Base-by-base conservation (phyloP, 2,113 vertebrate genomes). In the Glareola pratincola region DNA sequence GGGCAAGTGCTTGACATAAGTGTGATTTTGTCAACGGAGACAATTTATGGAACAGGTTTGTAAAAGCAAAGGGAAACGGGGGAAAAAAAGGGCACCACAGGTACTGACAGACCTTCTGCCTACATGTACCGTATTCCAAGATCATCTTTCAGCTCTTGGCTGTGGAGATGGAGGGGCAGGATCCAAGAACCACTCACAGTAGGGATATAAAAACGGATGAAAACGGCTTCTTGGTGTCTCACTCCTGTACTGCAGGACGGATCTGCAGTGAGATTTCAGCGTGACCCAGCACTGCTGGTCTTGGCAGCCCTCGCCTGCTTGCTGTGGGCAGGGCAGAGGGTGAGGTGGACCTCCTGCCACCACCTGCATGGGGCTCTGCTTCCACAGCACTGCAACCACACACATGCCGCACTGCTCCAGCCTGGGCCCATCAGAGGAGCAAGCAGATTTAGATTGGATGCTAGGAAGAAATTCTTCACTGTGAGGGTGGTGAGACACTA, bases 401-500 rank as follows among this genome's bases (percentile, higher is more conserved):
- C 1, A 2, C 17, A 14, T 0, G 2, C 5, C 6, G n/a, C 57
- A 4, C 23, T 23, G 30, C 51, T 72, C 69, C 69, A 34, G 54
- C 20, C 68, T 11, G 20, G 29, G 37, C 41, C 0, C 1, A 14
- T 20, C 26, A 6, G 27, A 39, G 47, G 29, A n/a, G 17, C 3
- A 2, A 56, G 32, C 3, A 41, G 41, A 41, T 41, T 41, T 41
- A 41, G 41, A 41, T 13, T 41, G 41, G 41, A 41, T 41, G 12
- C 10, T 13, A 41, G 41, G 41, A 41, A 41, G 41, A 41, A 41
- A 41, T 41, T 41, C 41, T 41, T 41, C 12, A 41, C 41, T 41
- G 41, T 41, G 41, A 41, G 10, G 41, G 41, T 41, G 41, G 10
- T 41, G 41, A 41, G 41, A 13, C 41, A 41, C 10, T 41, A 12